Evolutionary conservation across 2,888 invertebrate genomes (phyloP).

Genomic region (Eupelmus urozonus): DNA sequence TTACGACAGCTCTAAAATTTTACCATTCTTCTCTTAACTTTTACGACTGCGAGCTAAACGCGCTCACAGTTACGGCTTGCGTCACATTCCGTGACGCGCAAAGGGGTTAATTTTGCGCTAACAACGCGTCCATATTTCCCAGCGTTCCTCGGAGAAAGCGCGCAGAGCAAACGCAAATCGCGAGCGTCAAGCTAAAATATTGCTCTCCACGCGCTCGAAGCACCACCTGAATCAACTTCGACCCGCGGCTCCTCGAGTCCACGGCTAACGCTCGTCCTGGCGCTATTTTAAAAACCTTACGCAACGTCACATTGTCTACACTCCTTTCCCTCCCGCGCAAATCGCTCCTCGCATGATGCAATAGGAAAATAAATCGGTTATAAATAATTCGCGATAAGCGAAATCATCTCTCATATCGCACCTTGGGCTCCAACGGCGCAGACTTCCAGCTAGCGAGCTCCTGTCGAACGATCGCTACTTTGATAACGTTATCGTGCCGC

Average conservation of each 20-base stretch:
- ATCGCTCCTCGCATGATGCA: too few species aligned
- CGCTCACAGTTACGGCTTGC: neutral
- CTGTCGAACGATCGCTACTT: too few species aligned
- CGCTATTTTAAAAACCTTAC: too few species aligned
- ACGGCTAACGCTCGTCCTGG: too few species aligned
- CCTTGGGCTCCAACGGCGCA: too few species aligned
- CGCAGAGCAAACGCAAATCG: neutral
- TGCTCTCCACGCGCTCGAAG: neutral
- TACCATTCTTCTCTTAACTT: neutral
- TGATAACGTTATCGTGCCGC: too few species aligned
- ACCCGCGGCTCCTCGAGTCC: too few species aligned
- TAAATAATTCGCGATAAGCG: neutral
- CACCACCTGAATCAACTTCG: neutral
- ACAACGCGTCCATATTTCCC: neutral
- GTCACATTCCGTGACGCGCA: neutral
- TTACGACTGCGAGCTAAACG: neutral
- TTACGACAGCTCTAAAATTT: conserved; percentile 22
- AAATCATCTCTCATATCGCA: neutral
- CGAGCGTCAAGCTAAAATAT: neutral
- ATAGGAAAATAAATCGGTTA: neutral
- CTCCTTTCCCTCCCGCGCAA: too few species aligned
- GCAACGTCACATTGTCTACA: too few species aligned
- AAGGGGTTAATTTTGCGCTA: conserved; percentile 13
- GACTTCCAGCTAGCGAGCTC: too few species aligned
- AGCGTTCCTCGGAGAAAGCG: neutral